These are phyloP conservation scores for Apamea anceps DNA, from an alignment of 2,888 invertebrate genomes.

Conservation along the genomic window DNA sequence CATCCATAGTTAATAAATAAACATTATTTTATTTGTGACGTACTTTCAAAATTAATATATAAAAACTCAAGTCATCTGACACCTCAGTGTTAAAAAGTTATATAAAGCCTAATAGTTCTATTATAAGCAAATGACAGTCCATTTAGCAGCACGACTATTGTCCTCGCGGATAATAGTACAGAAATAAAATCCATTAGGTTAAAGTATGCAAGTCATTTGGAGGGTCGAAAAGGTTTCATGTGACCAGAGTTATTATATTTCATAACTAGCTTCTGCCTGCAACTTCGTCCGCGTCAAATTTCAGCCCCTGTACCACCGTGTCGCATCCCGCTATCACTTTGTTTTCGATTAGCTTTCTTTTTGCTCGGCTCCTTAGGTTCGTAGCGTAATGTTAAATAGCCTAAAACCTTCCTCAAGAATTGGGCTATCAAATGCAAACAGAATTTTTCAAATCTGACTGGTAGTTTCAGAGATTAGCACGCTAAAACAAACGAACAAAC, in stretches of 20 bases:
- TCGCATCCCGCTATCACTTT: neutral
- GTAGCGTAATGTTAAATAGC: neutral
- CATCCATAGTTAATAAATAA: too few species aligned
- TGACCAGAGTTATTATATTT: constrained; percentile 37
- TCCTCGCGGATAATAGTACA: constrained; percentile 43
- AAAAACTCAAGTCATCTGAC: constrained; percentile 29
- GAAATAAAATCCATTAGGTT: constrained; percentile 59
- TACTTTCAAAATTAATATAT: neutral
- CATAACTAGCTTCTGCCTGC: constrained; percentile 19
- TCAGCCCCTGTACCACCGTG: neutral
- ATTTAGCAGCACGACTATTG: constrained; percentile 37
- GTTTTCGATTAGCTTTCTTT: neutral
- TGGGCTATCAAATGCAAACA: neutral
- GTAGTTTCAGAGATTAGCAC: neutral
- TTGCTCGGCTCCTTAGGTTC: neutral
- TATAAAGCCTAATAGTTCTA: constrained; percentile 29
- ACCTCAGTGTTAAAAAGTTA: neutral
- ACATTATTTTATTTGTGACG: neutral
- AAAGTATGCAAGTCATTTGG: constrained; percentile 59
- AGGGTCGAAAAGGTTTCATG: constrained; percentile 57
- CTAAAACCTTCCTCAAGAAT: neutral
- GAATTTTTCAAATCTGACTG: neutral
- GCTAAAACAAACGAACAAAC: neutral
- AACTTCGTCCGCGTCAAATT: neutral
- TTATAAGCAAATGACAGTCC: constrained; percentile 38